Base-by-base conservation (phyloP, 2,888 invertebrate species). In the Patella ulyssiponensis region DNA sequence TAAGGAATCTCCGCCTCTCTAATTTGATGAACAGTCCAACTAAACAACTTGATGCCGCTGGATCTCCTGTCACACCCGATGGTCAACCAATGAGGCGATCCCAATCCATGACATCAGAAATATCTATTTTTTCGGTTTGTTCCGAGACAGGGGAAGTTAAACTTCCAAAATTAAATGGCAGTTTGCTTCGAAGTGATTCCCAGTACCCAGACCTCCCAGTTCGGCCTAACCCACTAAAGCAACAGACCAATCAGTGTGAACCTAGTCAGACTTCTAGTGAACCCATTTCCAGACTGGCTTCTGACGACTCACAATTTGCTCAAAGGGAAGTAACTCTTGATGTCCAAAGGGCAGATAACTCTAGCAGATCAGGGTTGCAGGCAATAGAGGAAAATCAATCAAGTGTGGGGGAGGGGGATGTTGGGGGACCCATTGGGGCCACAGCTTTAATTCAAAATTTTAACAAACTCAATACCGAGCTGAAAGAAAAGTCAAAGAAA, bases 61-160 rank as follows among this genome's bases (percentile, higher is more conserved):
- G 54, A 20, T 79, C 79, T 11, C 80, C 80, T 51, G 74, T 74
- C 17, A 79, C 81, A 14, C 79, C 81, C 4, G 70, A 70, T n/a
- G 73, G 53, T 69, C 73, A 75, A 20, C 73, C 64, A 15, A 78
- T 81, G 74, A 77, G 77, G 33, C 71, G 86, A 33, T 85, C 86
- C 20, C 84, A 84, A 23, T 88, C 88, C 5, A 71, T 82, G 17
- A 78, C 73, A 14, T 84, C 84, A 1, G 82, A 84, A 64, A 79
- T 81, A 14, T 86, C 87, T 64, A 77, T 81, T 44, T 82, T 85
- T 52, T 86, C 86, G 14, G 85, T 88, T 7, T 88, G 88, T 76
- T 86, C 88, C 15, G 88, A 88, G 77, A 86, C 87, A 4, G 86
- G 87, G 17, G 86, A 87, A 74, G 83, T 83, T 70, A 82, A 80